Percentiles rank a stretch among this genome's conserved stretches.
Evolutionary conservation across 2,113 vertebrate species (phyloP).

Genomic region (Platysternon megacephalum): DNA sequence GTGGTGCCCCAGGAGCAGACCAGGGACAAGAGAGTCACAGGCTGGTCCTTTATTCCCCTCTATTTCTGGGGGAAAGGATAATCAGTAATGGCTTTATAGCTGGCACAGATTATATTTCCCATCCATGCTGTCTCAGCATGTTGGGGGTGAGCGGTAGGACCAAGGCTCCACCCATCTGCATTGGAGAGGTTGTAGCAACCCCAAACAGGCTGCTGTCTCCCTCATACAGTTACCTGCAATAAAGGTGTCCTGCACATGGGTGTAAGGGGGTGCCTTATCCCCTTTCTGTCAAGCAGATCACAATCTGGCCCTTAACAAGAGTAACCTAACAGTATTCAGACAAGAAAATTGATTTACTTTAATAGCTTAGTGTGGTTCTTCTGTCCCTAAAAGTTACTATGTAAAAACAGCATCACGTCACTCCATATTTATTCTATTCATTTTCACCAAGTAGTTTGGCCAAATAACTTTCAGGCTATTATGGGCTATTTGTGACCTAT

Average conservation of each 20-base stretch:
- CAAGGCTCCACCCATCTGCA: background rate
- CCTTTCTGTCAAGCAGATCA: background rate
- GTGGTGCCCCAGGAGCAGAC: background rate
- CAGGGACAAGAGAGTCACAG: background rate
- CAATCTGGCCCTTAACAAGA: background rate
- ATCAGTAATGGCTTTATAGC: background rate
- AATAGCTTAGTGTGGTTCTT: background rate
- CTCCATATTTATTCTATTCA: background rate
- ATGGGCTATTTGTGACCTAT: background rate
- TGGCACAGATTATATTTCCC: background rate
- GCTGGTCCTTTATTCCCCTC: background rate
- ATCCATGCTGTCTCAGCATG: background rate
- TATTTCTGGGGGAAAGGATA: background rate
- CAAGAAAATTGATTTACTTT: background rate
- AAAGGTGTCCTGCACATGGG: background rate
- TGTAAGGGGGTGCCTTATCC: background rate
- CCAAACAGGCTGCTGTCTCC: background rate
- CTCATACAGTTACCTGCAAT: background rate
- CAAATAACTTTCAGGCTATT: background rate
- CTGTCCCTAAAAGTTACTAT: background rate
- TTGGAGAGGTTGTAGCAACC: background rate
- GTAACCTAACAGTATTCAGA: background rate
- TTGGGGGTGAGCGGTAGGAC: background rate
- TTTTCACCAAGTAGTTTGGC: background rate
- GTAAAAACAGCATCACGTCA: background rate